Evolutionary conservation across 2,888 invertebrate genomes (phyloP).

Genomic region (Rotaria sp.): DNA sequence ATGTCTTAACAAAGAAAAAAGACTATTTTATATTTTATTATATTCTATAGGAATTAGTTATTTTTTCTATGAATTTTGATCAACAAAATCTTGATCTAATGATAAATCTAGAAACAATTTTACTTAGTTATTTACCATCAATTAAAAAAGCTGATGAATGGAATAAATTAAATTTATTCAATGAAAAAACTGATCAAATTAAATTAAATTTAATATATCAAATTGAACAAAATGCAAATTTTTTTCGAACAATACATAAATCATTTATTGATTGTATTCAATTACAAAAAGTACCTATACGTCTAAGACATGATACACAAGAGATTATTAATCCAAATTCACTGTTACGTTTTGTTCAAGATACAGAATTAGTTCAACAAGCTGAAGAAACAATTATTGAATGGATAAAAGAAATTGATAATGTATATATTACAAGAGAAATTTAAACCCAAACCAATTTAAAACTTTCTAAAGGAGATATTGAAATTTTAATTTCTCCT

Average conservation of each 20-base stretch:
- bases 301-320: conserved; percentile 13
- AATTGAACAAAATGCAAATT: not conserved
- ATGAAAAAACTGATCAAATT: not conserved
- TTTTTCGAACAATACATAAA: not conserved
- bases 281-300: not conserved
- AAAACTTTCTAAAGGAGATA: no score
- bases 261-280: not conserved
- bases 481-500: no score
- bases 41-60: not conserved
- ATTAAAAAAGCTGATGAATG: conserved; percentile 12
- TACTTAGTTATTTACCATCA: conserved; percentile 1
- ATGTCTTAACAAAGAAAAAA: not conserved
- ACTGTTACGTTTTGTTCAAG: not conserved
- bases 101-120: not conserved
- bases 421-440: no score
- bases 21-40: not conserved
- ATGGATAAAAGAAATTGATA: not conserved
- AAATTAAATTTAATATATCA: not conserved
- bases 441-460: no score
- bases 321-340: not conserved
- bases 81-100: not conserved
- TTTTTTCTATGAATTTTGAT: not conserved
- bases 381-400: not conserved
- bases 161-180: not conserved
- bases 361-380: conserved; percentile 2